Base-by-base conservation (phyloP, 1,140 invertebrate genomes). In the Arion vulgaris region DNA sequence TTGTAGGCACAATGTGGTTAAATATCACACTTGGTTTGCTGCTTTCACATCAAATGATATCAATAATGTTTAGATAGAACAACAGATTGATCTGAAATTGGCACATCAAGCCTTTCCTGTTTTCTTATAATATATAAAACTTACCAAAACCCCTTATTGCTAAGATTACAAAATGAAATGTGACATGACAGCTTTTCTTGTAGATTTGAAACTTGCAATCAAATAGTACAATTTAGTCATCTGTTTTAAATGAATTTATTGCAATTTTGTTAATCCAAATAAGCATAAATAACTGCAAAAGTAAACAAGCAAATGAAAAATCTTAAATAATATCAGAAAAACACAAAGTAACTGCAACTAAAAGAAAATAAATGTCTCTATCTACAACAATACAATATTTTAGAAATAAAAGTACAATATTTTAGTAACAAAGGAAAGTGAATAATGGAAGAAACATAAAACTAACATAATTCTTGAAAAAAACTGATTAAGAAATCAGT, bases 101-200 rank as follows among this genome's bases (percentile, higher is more conserved):
- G 19, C 53, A 57, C 53, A 57, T 23, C 53, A 57, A 57, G 53
- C 53, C 53, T 57, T 57, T 57, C 53, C 26, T 57, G 5, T 9
- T n/a, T 57, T 57, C 23, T n/a, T 23, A 57, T 57, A n/a, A n/a
- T 23, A n/a, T 39, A 13, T 15, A 32, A 28, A 26, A 79, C 77
- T 79, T 79, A 79, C 77, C 77, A 39, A 28, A 66, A 69, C 77
- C 77, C 77, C 38, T 79, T 79, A 79, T 45, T 17, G 77, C 77
- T 79, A 69, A 79, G 39, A 69, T n/a, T 49, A 57, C 19, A 57
- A 4, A 57, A n/a, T 23, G 23, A 19, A 57, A 57, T 57, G 9
- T 15, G 53, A 15, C 26, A n/a, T 49, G 45, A 49, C 19, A 49
- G 45, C 19, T 49, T 49, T 49, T 11, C 19, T 49, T 49, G 45